Base-by-base conservation (phyloP, 2,113 vertebrate genomes). In the Caracal caracal region DNA sequence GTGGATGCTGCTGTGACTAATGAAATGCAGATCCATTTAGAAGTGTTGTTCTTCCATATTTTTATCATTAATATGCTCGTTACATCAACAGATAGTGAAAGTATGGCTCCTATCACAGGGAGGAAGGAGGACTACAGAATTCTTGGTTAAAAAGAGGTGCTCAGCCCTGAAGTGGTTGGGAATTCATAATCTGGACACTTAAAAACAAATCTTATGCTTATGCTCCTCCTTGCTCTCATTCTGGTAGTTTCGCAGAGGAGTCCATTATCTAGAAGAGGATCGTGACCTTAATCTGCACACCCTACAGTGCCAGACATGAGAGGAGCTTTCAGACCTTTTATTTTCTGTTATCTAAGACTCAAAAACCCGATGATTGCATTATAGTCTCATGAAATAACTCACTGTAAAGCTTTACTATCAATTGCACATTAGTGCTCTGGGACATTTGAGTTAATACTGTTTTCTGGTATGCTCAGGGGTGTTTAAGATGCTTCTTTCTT, bases 11-110 rank as follows among this genome's bases (percentile, higher is more conserved):
- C 87, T 70, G 35, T 95, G 68, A 43, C 12, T 80, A 65, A 88
- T 68, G 89, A 78, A 87, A 56, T 80, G 20, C 35, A 73, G 2
- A 40, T 73, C 28, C 17, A 82, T 91, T 75, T 93, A 63, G 83
- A 87, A 90, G 47, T 82, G 85, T 26, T 83, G 22, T 22, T 90
- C 95, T 80, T 65, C 28, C 49, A 10, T 53, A 19, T 68, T 95
- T 93, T 95, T 84, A 73, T 79, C n/a, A 83, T 11, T 90, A 30
- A 15, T 89, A 28, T 15, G 22, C 15, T 83, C 90, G 33, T 16
- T 35, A 68, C 33, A 68, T 40, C 33, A 95, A 6, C 28, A 88
- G 35, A 24, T 37, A 90, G 20, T 92, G 49, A 56, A 87, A 61
- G 5, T 78, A 6, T 51, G 87, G 43, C 37, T 90, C 0, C 0